Evolutionary conservation across 2,113 vertebrate genomes (phyloP), one percentile per base, ranked within the genome.

Genomic region (Panthera uncia): DNA sequence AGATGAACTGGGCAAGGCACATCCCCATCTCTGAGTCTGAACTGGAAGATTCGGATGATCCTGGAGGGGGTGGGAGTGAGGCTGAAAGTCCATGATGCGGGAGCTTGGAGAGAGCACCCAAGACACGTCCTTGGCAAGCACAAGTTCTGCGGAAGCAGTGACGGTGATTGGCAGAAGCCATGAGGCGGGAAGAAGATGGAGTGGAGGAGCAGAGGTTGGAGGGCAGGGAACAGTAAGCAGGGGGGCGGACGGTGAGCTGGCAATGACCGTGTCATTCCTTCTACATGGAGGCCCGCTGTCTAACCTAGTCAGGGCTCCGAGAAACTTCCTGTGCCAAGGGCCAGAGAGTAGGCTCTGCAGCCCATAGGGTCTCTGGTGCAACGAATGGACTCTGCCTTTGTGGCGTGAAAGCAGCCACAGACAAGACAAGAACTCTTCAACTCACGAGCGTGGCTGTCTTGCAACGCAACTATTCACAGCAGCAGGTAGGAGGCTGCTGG

Each of bases 181-280:
- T 0, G 1, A 29, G 38, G 8, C 0, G 16, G 15, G 7, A n/a
- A 36, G 29, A 55, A n/a, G 61, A n/a, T 10, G 15, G 27, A 21
- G 0, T 2, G 10, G 10, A 45, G 36, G 15, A 80, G 8, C 18
- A 69, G 50, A 61, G 71, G 18, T 16, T 31, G 9, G 21, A 5
- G 36, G 63, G 36, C 4, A 15, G 41, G 7, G 25, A 29, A 29
- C 2, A 61, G 31, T 33, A 29, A 48, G 11, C 0, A 3, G 38
- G 33, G 19, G 0, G 27, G 45, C 8, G 8, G 61, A 27, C 36
- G 45, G 29, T 29, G 0, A 33, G 3, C 36, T 21, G 55, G 63
- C 73, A 36, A 27, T 76, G 29, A 8, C 48, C 38, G 33, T 52
- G 66, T 65, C 16, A 11, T 27, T 25, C 13, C 33, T 57, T 81